A percentile compares a stretch with the other conserved stretches of the same genome.
Conservation (phyloP, 2,888 invertebrate genomes). For the Dysmachus trigonus region DNA sequence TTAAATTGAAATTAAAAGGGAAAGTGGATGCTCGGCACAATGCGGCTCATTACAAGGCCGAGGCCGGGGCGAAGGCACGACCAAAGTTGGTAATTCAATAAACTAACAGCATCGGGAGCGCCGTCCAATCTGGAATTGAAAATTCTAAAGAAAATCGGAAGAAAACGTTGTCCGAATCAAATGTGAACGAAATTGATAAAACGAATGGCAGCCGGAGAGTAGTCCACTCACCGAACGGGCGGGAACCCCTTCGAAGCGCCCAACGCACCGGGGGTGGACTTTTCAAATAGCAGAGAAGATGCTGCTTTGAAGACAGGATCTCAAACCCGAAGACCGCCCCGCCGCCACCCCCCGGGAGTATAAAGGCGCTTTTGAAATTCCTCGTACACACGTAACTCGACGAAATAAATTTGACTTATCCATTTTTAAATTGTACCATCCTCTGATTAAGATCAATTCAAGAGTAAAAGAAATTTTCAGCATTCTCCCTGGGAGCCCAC, state of each 20-base stretch:
- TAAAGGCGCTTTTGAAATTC: conserved; percentile 39
- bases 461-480: conserved; percentile 46
- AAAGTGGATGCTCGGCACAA: neutral
- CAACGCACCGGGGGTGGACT: neutral
- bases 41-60: conserved; percentile 3
- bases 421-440: conserved; percentile 48
- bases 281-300: neutral
- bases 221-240: neutral
- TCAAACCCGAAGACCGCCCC: neutral
- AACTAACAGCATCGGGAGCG: conserved; percentile 28
- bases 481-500: conserved; percentile 27
- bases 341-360: neutral
- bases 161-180: conserved; percentile 41
- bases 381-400: conserved; percentile 43
- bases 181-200: conserved; percentile 38
- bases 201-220: conserved; percentile 24
- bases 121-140: conserved; percentile 34
- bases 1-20: neutral
- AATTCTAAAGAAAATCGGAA: conserved; percentile 35
- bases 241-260: conserved; percentile 17
- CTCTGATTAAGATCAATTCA: conserved; percentile 48
- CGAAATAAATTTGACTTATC: conserved; percentile 47
- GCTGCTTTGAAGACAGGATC: conserved; percentile 14
- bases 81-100: conserved; percentile 36
- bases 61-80: neutral